Evolutionary conservation across 2,888 invertebrate genomes (phyloP).

Genomic region (Drosophila kanekoi): DNA sequence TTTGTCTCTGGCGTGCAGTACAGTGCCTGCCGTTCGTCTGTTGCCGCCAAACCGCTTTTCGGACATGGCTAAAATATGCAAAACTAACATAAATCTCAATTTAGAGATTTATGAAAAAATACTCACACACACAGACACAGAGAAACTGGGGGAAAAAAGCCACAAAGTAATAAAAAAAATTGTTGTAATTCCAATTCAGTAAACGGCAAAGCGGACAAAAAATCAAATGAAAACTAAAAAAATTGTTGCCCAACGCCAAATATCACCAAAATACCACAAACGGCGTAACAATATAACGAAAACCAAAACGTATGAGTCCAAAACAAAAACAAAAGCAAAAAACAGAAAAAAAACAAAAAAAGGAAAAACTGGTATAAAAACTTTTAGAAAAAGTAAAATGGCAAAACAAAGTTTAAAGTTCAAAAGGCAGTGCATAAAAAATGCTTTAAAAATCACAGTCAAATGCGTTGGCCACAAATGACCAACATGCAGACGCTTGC

Average conservation of each 20-base stretch:
- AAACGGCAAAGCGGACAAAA: constrained; percentile 43
- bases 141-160: constrained; percentile 30
- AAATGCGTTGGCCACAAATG: constrained; percentile 54
- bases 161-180: constrained; percentile 74
- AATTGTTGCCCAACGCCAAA: constrained; percentile 70
- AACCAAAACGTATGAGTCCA: constrained; percentile 42
- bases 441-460: constrained; percentile 59
- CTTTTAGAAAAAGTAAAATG: constrained; percentile 29
- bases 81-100: constrained; percentile 81
- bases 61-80: constrained; percentile 79
- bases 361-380: constrained; percentile 10
- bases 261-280: constrained; percentile 75
- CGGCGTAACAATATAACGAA: constrained; percentile 69
- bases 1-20: constrained; percentile 17
- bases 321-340: constrained; percentile 20
- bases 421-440: constrained; percentile 45
- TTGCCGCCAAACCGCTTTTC: constrained; percentile 67
- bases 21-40: constrained; percentile 30
- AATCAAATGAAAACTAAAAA: constrained; percentile 32
- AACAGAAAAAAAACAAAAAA: constrained; percentile 12
- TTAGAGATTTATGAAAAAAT: constrained; percentile 79
- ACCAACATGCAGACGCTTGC: constrained; percentile 29
- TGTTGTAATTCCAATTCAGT: constrained; percentile 75
- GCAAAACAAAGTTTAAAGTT: constrained; percentile 60
- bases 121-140: constrained; percentile 19